Evolutionary conservation across 2,888 invertebrate genomes (phyloP), one percentile per base, ranked within the genome.

Genomic region (Drosophila neutralis): DNA sequence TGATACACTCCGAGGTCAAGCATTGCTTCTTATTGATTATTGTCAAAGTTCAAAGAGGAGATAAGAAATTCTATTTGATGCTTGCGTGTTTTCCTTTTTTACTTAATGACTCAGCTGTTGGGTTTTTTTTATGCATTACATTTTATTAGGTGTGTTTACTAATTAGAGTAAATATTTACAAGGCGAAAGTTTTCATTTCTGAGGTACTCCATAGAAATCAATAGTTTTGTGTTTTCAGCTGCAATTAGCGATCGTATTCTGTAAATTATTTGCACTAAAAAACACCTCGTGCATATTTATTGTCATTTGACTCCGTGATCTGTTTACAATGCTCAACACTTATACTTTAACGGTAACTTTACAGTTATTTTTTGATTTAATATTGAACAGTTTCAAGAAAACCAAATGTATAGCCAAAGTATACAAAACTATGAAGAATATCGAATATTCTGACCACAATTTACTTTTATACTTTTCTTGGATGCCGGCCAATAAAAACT

Each of bases 21-120:
- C 59, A 53, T 51, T 59, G 60, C 57, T 56, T 35, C 29, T n/a
- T 73, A 80, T 81, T 76, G 84, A 85, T 85, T 85, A 70, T 67
- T 81, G 62, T 52, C 72, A 73, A 69, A 81, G 86, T 83, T 85
- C 84, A 83, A 67, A 79, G 70, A 48, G 49, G 29, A 75, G 54
- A 60, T 54, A 53, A 56, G 64, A 53, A 61, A 52, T 27, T 38
- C 5, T 31, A 40, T 36, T 27, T 38, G 40, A 29, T 29, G 15
- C 48, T 15, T 31, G 27, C 52, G 18, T 56, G 18, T 38, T 33
- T 58, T 51, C 29, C 33, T 4, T 33, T 64, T 11, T 21, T 24
- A 42, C 42, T 36, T 31, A 40, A 53, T 80, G 76, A 85, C 64
- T 84, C 75, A 56, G 36, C 18, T 7, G 21, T 13, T 7, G 21